These are phyloP conservation scores for Alethe castanea DNA, from an alignment of 2,113 vertebrate species.

Conservation along the genomic window DNA sequence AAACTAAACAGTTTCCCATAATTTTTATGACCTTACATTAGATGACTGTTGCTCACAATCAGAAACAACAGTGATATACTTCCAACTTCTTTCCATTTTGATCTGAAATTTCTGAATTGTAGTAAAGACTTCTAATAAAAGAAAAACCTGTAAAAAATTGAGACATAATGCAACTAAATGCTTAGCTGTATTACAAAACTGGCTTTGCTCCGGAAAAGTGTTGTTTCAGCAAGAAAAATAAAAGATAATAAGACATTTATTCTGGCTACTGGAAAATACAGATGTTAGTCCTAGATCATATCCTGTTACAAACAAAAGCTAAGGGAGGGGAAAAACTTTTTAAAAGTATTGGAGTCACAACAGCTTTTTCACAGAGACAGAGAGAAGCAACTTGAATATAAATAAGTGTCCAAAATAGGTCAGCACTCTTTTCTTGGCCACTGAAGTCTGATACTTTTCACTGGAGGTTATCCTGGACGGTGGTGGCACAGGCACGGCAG, in stretches of 20 bases:
- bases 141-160: neutral
- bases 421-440: conserved; percentile 67
- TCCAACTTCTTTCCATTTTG: neutral
- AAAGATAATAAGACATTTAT: neutral
- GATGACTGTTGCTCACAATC: neutral
- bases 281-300: conserved; percentile 7
- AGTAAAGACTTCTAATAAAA: neutral
- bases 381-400: conserved; percentile 74
- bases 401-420: conserved; percentile 80
- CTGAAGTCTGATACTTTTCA: conserved; percentile 48
- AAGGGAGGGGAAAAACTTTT: neutral
- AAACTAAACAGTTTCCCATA: neutral
- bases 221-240: neutral
- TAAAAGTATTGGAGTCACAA: conserved; percentile 9
- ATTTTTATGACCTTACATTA: neutral
- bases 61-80: neutral
- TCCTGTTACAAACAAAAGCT: conserved; percentile 32
- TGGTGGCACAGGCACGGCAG: neutral
- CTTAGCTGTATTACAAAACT: neutral
- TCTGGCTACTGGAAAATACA: conserved; percentile 9
- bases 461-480: neutral
- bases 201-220: neutral
- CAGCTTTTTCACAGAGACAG: conserved; percentile 50
- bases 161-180: neutral
- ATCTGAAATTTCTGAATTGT: neutral